Evolutionary conservation across 53 echinoderm and acorn worm genomes (phyloP), one percentile per base, ranked within the genome.

Genomic region (Echinarachnius parma): DNA sequence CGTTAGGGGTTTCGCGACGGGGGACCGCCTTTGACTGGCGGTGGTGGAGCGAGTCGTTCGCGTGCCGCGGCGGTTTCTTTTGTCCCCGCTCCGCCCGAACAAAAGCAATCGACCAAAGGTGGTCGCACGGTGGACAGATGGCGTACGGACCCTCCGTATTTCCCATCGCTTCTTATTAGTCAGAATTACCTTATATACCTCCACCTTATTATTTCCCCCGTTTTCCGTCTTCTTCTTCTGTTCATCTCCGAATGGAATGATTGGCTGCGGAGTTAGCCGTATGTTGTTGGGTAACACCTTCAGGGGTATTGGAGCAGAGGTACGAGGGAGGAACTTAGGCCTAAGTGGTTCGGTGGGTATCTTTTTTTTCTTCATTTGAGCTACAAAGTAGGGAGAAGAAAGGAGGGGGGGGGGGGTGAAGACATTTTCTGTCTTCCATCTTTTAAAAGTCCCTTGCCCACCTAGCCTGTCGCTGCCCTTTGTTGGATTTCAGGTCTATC

Each of bases 41-140:
- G 54, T 33, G 70, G 70, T 70, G 70, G 53, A 53, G 70, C 54
- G 53, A 34, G 25, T 32, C 70, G 35, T 26, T 24, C 70, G 70
- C 70, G 70, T 70, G n/a, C n/a, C n/a, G n/a, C n/a, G 70, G 29
- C 70, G 70, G 70, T 70, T n/a, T 54, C 70, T 70, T 70, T 70
- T 70, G 70, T 70, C 54, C 35, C n/a, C n/a, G n/a, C n/a, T n/a
- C n/a, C 53, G 34, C 31, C 33, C 53, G 54, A 53, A 70, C 70
- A 70, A 70, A 53, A 62, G 70, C n/a, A n/a, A n/a, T n/a, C n/a
- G 54, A 34, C 70, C 35, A 70, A 70, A 70, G 70, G 70, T 70
- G 70, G 70, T 70, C 54, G 33, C 33, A 35, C 70, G 21, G 34
- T 53, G 70, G 70, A 70, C 70, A 70, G 70, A 70, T 70, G 70